Base-by-base conservation (phyloP, 2,797 vertebrate genomes). In the Sternarchorhynchus goeldii region DNA sequence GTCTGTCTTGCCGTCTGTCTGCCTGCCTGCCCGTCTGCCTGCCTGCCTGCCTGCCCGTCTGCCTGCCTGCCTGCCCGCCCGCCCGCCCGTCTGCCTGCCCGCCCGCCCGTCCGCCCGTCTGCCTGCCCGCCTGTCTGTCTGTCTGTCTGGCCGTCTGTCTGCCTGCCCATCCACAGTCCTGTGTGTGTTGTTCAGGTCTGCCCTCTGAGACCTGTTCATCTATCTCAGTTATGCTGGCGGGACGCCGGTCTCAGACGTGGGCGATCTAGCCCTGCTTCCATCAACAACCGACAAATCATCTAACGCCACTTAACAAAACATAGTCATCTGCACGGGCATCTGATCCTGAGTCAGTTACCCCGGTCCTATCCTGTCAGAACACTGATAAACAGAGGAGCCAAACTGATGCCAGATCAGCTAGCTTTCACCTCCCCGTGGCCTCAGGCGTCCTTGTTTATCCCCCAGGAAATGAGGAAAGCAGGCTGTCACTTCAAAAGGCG, bases 401-500 rank as follows among this genome's bases (percentile, higher is more conserved):
- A 29, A 62, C 50, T 68, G 66, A 63, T 66, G 65, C 56, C 32
- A 29, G 58, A 64, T 80, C 79, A 72, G 25, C 70, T 60, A 39
- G 16, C 8, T 65, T 71, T 72, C 59, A 56, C 67, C 68, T 34
- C 58, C 53, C 65, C 16, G 55, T 45, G 65, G 80, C 76, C 77
- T 81, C 79, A 21, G 76, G 76, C 71, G 32, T 65, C 76, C 58
- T 77, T 79, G 77, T 79, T 81, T 57, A 79, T 81, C 80, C 70
- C 76, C 56, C 59, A 62, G 73, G 59, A 81, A 79, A 84, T 69
- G 73, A 70, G 17, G 71, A 77, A 70, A 60, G 72, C 58, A n/a
- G 69, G 56, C 67, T 60, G 76, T 83, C 79, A 78, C 79, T 76
- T 81, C 64, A 79, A 76, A 66, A 76, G 82, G 73, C 73, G 60